These are phyloP conservation scores for Paralichthys olivaceus DNA, from an alignment of 2,113 vertebrate species.

Conservation along the genomic window DNA sequence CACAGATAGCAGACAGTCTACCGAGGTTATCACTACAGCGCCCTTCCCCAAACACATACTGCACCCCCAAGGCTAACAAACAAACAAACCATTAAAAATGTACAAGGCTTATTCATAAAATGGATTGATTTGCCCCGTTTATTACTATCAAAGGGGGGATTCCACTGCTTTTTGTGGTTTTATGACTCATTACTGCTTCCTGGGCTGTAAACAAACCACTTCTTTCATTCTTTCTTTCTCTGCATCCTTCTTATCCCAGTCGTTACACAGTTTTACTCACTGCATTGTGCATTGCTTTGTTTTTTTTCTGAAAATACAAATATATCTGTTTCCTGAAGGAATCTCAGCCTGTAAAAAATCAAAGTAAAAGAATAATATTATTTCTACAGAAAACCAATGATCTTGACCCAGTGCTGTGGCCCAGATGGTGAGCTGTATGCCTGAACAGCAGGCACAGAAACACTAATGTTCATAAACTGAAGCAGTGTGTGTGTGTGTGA, in stretches of 20 bases:
- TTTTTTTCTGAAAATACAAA: background rate
- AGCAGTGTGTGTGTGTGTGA: constrained; percentile 52
- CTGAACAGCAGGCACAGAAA: constrained; percentile 95
- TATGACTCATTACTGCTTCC: constrained; percentile 80
- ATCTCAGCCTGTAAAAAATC: constrained; percentile 39
- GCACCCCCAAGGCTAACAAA: constrained; percentile 80
- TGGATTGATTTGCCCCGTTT: constrained; percentile 81
- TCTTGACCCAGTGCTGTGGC: constrained; percentile 97
- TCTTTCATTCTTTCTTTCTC: constrained; percentile 26
- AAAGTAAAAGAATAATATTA: constrained; percentile 71
- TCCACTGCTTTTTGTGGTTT: constrained; percentile 71
- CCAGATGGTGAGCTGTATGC: constrained; percentile 98
- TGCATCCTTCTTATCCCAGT: background rate
- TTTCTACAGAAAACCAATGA: constrained; percentile 88
- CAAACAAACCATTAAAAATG: constrained; percentile 83
- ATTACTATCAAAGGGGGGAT: constrained; percentile 78
- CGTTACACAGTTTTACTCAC: constrained; percentile 12
- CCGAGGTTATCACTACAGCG: constrained; percentile 75
- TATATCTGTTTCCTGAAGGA: constrained; percentile 34
- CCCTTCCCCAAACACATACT: constrained; percentile 72
- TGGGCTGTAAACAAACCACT: constrained; percentile 76
- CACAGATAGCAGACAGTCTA: constrained; percentile 78
- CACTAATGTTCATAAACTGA: constrained; percentile 91
- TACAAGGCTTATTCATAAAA: constrained; percentile 83
- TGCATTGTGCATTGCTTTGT: background rate